Evolutionary conservation across 2,888 invertebrate genomes (phyloP).

Genomic region (Eudasyphora cyanicolor): DNA sequence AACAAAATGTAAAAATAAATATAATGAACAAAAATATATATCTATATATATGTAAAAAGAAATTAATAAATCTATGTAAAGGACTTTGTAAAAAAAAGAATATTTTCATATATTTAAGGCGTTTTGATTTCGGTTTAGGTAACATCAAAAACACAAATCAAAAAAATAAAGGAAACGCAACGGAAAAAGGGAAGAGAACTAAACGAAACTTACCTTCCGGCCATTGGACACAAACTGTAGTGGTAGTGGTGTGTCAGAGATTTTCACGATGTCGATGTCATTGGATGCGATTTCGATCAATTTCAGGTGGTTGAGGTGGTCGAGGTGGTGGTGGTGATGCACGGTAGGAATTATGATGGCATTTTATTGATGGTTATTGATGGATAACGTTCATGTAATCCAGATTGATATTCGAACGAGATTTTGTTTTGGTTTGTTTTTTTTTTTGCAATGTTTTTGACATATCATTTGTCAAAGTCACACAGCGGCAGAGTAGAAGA

Average conservation of each 20-base stretch:
- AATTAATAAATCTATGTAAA: constrained; percentile 23
- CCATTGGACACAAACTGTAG: constrained; percentile 93
- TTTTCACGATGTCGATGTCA: constrained; percentile 7
- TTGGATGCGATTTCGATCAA: constrained; percentile 11
- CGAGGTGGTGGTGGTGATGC: not conserved
- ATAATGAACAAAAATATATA: constrained; percentile 21
- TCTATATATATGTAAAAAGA: constrained; percentile 22
- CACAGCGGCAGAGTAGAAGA: not conserved
- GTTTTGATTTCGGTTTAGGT: constrained; percentile 9
- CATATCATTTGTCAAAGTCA: constrained; percentile 5
- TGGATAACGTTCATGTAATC: constrained; percentile 19
- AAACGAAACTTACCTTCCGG: constrained; percentile 87
- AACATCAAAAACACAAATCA: constrained; percentile 31
- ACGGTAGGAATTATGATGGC: constrained; percentile 3
- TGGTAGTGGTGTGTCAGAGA: not conserved
- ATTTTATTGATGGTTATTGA: constrained; percentile 20
- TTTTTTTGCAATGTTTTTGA: no score
- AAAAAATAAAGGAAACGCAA: not conserved
- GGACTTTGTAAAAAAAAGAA: constrained; percentile 1
- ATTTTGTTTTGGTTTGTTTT: not conserved
- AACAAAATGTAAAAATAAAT: constrained; percentile 46
- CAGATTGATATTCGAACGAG: constrained; percentile 2
- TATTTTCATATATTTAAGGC: constrained; percentile 4
- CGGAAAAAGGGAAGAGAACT: constrained; percentile 2
- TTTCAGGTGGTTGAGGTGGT: constrained; percentile 29